Conservation (phyloP, 2,113 vertebrate genomes). For the Vombatus ursinus region DNA sequence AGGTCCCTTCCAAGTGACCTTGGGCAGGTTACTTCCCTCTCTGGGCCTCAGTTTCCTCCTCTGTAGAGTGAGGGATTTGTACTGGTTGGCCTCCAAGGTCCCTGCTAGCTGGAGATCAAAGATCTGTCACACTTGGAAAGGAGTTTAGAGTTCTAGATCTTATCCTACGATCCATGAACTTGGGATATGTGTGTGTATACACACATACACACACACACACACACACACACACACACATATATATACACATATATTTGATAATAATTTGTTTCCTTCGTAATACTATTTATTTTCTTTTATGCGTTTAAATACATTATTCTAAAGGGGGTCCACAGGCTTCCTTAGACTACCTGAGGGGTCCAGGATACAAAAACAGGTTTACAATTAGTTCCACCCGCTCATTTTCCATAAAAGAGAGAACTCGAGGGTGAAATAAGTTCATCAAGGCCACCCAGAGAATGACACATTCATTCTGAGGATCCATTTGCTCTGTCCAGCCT, state of each 20-base stretch:
- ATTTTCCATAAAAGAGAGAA: no score
- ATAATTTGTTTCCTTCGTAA: not conserved
- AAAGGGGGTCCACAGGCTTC: not conserved
- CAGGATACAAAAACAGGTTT: not conserved
- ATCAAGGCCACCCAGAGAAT: not conserved
- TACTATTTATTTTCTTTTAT: no score
- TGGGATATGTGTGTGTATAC: not conserved
- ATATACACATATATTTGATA: not conserved
- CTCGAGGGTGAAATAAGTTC: no score
- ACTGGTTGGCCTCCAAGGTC: not conserved
- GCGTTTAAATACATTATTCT: not conserved
- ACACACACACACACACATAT: no score
- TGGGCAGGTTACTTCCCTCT: no score
- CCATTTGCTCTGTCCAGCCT: no score
- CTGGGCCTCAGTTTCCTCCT: no score
- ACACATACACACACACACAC: rapidly evolving
- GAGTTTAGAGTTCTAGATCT: not conserved
- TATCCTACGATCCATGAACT: not conserved
- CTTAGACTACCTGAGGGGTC: not conserved
- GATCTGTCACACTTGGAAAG: not conserved
- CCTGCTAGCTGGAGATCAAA: no score
- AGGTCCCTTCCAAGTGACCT: not conserved
- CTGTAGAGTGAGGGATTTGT: not conserved
- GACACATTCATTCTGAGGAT: not conserved
- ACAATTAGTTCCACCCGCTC: no score